Evolutionary conservation across 1,140 invertebrate genomes (phyloP).

Genomic region (Atta cephalotes): DNA sequence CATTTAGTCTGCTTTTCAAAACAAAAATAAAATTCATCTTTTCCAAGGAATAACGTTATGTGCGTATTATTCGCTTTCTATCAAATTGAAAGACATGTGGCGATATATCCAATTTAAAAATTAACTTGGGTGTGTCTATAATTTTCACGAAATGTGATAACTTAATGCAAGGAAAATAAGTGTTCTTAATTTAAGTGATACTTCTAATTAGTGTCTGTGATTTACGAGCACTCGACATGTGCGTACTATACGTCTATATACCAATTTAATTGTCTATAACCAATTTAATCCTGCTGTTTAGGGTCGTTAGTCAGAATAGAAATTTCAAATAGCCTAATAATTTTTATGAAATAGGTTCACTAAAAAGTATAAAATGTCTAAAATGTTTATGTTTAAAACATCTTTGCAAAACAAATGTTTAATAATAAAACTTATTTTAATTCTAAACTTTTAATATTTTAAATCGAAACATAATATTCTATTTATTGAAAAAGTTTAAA

Average conservation of each 20-base stretch:
- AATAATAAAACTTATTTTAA: too few species aligned
- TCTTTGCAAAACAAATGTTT: too few species aligned
- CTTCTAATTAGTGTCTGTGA: constrained; percentile 30
- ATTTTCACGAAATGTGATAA: not conserved
- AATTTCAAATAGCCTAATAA: not conserved
- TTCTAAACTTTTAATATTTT: too few species aligned
- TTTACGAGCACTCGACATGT: constrained; percentile 11
- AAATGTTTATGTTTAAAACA: too few species aligned
- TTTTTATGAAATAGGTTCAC: not conserved
- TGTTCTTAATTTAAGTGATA: constrained; percentile 12
- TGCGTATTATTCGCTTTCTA: not conserved
- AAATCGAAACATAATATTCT: too few species aligned
- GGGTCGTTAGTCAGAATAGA: not conserved
- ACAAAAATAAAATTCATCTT: not conserved
- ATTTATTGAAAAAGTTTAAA: too few species aligned
- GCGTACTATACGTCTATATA: not conserved
- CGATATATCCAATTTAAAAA: constrained; percentile 1
- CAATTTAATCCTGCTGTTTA: not conserved
- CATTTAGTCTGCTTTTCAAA: constrained; percentile 4
- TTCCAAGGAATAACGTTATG: not conserved
- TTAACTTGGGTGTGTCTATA: not conserved
- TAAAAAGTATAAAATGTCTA: too few species aligned
- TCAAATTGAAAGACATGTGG: not conserved
- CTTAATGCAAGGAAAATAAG: not conserved
- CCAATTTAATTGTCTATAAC: not conserved